Evolutionary conservation across 1,140 invertebrate species (phyloP).

Genomic region (Chymomyza costata): DNA sequence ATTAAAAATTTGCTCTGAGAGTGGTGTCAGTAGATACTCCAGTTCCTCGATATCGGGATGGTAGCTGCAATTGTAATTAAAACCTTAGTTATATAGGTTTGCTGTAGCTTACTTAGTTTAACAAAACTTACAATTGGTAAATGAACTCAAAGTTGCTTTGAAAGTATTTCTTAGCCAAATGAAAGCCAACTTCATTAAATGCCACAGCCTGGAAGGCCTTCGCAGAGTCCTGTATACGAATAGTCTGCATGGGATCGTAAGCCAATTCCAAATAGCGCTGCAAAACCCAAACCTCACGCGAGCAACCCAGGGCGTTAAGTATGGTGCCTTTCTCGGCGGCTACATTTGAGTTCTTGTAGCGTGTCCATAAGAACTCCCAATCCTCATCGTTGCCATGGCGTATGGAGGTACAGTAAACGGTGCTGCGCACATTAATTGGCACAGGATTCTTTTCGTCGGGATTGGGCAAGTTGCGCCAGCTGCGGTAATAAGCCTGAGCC

Average conservation of each 20-base stretch:
- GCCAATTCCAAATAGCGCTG: conserved; percentile 80
- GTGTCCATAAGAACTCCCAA: conserved; percentile 86
- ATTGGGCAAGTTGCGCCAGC: conserved; percentile 77
- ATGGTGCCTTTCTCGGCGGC: conserved; percentile 80
- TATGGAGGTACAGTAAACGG: conserved; percentile 86
- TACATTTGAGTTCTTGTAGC: conserved; percentile 81
- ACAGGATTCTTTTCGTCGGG: conserved; percentile 79
- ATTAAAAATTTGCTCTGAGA: conserved; percentile 73
- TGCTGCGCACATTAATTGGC: conserved; percentile 81
- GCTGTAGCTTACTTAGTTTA: no score
- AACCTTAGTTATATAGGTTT: no score
- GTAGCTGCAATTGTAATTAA: no score
- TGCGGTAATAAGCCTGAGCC: conserved; percentile 77
- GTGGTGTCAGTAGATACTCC: conserved; percentile 54
- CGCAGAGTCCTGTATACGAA: conserved; percentile 81
- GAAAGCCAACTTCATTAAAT: conserved; percentile 77
- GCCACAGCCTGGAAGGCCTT: conserved; percentile 78
- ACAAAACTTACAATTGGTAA: conserved; percentile 76
- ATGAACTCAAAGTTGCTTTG: conserved; percentile 77
- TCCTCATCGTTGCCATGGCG: conserved; percentile 81
- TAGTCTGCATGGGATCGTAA: conserved; percentile 77
- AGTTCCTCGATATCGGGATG: conserved; percentile 56
- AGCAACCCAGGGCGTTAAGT: conserved; percentile 81
- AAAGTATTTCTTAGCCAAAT: conserved; percentile 80
- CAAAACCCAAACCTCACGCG: conserved; percentile 81